These are phyloP conservation scores for Tyrannus savana DNA, from an alignment of 2,113 vertebrate species.

Conservation along the genomic window DNA sequence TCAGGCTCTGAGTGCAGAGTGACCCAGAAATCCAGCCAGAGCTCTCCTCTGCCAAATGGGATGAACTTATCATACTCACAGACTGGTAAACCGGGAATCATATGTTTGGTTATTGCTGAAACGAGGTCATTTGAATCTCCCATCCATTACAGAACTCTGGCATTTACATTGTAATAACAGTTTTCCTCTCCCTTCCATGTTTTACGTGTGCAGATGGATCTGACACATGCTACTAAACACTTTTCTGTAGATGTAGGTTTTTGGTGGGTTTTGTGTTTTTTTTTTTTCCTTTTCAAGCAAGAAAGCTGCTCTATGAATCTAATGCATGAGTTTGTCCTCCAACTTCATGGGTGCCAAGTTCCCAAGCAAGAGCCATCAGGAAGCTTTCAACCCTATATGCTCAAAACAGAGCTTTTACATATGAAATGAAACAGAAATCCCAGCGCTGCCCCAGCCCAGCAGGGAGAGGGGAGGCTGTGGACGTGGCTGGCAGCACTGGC, in stretches of 20 bases:
- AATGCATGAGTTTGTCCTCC: background rate
- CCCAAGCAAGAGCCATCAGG: background rate
- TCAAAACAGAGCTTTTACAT: background rate
- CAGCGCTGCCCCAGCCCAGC: fast-evolving
- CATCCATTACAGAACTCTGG: background rate
- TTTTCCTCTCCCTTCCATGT: background rate
- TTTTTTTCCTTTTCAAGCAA: background rate
- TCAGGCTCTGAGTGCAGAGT: background rate
- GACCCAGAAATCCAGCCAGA: background rate
- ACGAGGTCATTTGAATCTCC: background rate
- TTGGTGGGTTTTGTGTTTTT: background rate
- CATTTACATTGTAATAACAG: background rate
- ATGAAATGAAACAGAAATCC: background rate
- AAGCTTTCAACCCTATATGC: background rate
- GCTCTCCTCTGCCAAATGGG: background rate
- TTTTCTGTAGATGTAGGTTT: background rate
- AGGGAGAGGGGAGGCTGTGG: background rate
- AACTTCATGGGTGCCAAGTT: background rate
- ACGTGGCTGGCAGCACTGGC: background rate
- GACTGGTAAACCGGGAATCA: fast-evolving
- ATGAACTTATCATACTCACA: fast-evolving
- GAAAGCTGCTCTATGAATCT: background rate
- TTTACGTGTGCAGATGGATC: slow-evolving; percentile 1
- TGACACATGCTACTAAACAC: background rate
- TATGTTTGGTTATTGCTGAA: background rate